phyloP scores from a whole-genome alignment of 2,888 invertebrate genomes.

The Chrysomela aeneicollis region DNA sequence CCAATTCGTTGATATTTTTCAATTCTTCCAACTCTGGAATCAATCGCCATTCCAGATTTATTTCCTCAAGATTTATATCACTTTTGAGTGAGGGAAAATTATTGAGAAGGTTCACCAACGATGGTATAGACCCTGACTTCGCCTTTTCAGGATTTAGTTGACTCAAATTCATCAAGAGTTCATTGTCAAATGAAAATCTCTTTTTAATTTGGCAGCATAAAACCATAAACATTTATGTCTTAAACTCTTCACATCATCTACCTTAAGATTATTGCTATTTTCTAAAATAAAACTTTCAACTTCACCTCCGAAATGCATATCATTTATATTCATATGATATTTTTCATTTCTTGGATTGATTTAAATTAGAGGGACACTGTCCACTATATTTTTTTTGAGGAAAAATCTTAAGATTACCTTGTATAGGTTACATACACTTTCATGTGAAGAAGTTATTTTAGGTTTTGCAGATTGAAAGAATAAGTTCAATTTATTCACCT shows the following conservation, averaged over 20 bases:
- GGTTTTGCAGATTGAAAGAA: conserved; percentile 23
- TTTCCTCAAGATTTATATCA: not conserved
- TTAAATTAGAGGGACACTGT: no score
- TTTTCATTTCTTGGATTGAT: no score
- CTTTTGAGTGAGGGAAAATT: not conserved
- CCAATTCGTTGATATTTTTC: not conserved
- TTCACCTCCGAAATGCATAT: conserved; percentile 10
- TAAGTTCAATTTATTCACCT: conserved; percentile 20
- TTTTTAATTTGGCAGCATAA: conserved; percentile 13
- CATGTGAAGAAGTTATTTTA: conserved; percentile 25
- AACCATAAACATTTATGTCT: not conserved
- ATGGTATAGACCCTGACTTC: not conserved
- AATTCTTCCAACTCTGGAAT: not conserved
- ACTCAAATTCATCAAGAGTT: not conserved
- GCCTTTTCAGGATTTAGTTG: not conserved
- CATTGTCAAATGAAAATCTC: conserved; percentile 6
- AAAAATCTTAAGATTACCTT: not conserved
- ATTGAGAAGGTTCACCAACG: not conserved
- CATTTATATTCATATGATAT: not conserved
- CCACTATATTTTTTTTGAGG: not conserved
- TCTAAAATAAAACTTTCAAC: conserved; percentile 1
- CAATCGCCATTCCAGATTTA: conserved; percentile 6
- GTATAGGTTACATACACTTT: conserved; percentile 22
- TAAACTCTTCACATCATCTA: not conserved
- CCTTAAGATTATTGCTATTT: not conserved